Conservation (phyloP, 2,797 vertebrate species). For the Trichosurus vulpecula region DNA sequence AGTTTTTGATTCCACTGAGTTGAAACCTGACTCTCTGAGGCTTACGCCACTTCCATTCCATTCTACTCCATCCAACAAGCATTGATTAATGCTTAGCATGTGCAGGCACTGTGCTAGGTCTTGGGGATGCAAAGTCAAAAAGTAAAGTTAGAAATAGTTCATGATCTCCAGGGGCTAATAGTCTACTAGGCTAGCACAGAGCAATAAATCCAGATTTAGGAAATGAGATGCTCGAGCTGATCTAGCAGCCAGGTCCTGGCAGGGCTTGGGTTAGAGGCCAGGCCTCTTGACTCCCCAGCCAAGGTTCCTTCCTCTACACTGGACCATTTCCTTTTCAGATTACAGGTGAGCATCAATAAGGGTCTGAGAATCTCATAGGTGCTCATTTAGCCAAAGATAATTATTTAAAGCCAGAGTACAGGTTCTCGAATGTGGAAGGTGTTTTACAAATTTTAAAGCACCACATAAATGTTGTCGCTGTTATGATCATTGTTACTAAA, state of each 20-base stretch:
- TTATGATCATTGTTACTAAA: neutral
- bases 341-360: neutral
- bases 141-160: neutral
- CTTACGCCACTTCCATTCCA: neutral
- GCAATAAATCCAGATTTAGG: neutral
- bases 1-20: neutral
- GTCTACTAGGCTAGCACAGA: neutral
- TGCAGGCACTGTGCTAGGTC: neutral
- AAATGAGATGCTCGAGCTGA: neutral
- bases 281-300: too few relatives aligned
- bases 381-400: neutral
- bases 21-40: neutral
- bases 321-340: neutral
- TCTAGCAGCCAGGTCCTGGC: neutral
- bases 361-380: neutral
- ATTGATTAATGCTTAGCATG: neutral
- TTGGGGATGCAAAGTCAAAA: neutral
- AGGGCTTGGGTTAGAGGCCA: neutral
- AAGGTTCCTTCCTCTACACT: too few relatives aligned
- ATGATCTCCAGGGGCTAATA: neutral
- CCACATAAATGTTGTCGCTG: neutral
- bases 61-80: neutral
- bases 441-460: neutral
- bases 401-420: neutral
- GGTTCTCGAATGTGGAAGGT: neutral